A percentile compares a stretch with the other conserved stretches of the same genome.
phyloP scores from a whole-genome alignment of 2,888 invertebrate species.

The Seladonia tumulorum region DNA sequence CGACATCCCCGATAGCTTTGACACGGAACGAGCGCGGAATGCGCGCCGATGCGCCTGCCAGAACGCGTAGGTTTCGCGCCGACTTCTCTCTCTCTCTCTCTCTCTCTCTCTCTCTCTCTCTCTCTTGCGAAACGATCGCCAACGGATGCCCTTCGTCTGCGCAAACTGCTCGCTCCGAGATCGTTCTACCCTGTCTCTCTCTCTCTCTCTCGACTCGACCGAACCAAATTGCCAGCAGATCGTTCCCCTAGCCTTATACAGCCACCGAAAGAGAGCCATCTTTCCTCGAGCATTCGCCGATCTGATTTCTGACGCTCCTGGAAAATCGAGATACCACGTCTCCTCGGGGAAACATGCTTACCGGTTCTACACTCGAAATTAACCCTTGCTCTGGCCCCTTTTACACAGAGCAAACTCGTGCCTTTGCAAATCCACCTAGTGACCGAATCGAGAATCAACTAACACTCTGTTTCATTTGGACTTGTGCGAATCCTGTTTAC shows the following conservation, averaged over 20 bases:
- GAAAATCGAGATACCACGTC: neutral
- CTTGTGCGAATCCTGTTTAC: too few relatives aligned
- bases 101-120: neutral
- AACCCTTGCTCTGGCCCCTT: neutral
- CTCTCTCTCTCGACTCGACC: neutral
- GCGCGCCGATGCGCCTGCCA: slow-evolving; percentile 62
- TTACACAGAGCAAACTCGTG: neutral
- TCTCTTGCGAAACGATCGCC: neutral
- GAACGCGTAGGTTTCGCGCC: slow-evolving; percentile 50
- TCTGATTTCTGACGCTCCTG: neutral
- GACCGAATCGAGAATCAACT: too few relatives aligned
- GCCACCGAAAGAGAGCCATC: slow-evolving; percentile 21
- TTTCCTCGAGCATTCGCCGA: neutral
- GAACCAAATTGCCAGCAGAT: slow-evolving; percentile 25
- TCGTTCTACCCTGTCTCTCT: neutral
- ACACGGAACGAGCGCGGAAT: slow-evolving; percentile 73
- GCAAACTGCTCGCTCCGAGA: slow-evolving; percentile 19
- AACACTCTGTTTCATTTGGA: too few relatives aligned
- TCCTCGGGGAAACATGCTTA: neutral
- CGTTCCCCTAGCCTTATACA: slow-evolving; percentile 22
- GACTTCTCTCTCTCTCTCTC: neutral
- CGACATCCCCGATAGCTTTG: slow-evolving; percentile 71
- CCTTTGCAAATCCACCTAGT: neutral
- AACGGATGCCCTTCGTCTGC: slow-evolving; percentile 23
- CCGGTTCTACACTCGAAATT: neutral